phyloP scores from a whole-genome alignment of 2,113 vertebrate species.

The Hippocampus barbouri region DNA sequence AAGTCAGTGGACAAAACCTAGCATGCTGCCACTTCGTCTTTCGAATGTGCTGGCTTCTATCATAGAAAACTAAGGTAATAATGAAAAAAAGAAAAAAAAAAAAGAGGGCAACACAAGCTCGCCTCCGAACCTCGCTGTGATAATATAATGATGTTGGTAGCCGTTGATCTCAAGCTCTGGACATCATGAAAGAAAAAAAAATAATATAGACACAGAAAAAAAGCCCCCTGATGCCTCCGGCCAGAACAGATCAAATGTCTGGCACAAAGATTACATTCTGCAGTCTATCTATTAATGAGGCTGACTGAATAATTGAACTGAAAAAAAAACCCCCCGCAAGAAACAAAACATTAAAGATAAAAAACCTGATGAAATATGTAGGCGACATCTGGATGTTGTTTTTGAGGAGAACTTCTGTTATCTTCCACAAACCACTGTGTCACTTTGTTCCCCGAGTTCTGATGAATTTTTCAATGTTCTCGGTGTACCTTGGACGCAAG shows the following conservation, averaged over 20 bases:
- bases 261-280: slow-evolving; percentile 42
- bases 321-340: not conserved
- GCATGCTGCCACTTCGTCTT: slow-evolving; percentile 11
- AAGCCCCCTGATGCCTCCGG: slow-evolving; percentile 31
- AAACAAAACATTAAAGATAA: slow-evolving; percentile 35
- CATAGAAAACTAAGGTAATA: slow-evolving; percentile 28
- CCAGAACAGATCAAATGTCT: slow-evolving; percentile 54
- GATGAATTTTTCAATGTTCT: slow-evolving; percentile 21
- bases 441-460: slow-evolving; percentile 17
- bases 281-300: slow-evolving; percentile 52
- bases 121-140: slow-evolving; percentile 31
- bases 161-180: slow-evolving; percentile 39
- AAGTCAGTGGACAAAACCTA: slow-evolving; percentile 8
- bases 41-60: slow-evolving; percentile 2
- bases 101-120: slow-evolving; percentile 13
- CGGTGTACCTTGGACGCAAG: not conserved
- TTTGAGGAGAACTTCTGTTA: slow-evolving; percentile 25
- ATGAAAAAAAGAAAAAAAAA: slow-evolving; percentile 15
- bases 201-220: slow-evolving; percentile 17
- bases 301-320: slow-evolving; percentile 54
- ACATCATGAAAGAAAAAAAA: slow-evolving; percentile 47
- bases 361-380: slow-evolving; percentile 48
- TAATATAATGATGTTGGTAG: slow-evolving; percentile 54
- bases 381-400: slow-evolving; percentile 42
- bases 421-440: slow-evolving; percentile 14